Evolutionary conservation across 2,888 invertebrate genomes (phyloP).

Genomic region (Iphiclides podalirius): DNA sequence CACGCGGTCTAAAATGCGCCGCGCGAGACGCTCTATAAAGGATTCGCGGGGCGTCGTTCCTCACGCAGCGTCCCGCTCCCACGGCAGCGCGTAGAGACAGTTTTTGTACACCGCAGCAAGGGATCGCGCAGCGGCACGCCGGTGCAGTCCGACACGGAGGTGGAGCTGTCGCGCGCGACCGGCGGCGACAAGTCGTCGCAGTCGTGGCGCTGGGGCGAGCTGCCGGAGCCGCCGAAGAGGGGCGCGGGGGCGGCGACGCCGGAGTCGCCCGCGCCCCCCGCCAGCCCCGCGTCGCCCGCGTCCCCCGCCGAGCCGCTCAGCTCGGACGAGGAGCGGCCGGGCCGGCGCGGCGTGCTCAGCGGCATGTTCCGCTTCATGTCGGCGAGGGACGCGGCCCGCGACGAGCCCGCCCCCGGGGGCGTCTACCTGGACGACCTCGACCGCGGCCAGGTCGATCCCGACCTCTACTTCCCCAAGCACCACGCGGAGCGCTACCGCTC

Average conservation of each 20-base stretch:
- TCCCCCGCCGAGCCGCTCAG: slow-evolving; percentile 67
- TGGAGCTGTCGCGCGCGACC: slow-evolving; percentile 84
- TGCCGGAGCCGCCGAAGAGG: slow-evolving; percentile 81
- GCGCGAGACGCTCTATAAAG: too few species aligned
- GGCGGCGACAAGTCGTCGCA: slow-evolving; percentile 78
- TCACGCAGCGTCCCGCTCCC: too few species aligned
- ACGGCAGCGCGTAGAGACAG: too few species aligned
- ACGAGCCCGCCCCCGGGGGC: slow-evolving; percentile 83
- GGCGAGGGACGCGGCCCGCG: slow-evolving; percentile 43
- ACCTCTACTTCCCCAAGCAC: slow-evolving; percentile 93
- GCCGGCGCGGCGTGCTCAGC: slow-evolving; percentile 87
- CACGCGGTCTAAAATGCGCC: too few species aligned
- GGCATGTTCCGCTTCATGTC: slow-evolving; percentile 96
- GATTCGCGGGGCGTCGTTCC: too few species aligned
- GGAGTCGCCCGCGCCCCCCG: slow-evolving; percentile 45
- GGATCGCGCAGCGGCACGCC: slow-evolving; percentile 89
- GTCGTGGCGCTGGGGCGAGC: slow-evolving; percentile 95
- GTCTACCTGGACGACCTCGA: slow-evolving; percentile 96
- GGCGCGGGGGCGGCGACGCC: slow-evolving; percentile 42
- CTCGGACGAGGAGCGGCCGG: slow-evolving; percentile 73
- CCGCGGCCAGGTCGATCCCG: slow-evolving; percentile 94
- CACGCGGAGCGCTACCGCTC: slow-evolving; percentile 70
- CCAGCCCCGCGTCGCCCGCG: slow-evolving; percentile 49
- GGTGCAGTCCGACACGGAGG: slow-evolving; percentile 96
- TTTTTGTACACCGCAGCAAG: slow-evolving; percentile 38